phyloP scores from a whole-genome alignment of 2,888 invertebrate genomes.

The Argyresthia albistria region DNA sequence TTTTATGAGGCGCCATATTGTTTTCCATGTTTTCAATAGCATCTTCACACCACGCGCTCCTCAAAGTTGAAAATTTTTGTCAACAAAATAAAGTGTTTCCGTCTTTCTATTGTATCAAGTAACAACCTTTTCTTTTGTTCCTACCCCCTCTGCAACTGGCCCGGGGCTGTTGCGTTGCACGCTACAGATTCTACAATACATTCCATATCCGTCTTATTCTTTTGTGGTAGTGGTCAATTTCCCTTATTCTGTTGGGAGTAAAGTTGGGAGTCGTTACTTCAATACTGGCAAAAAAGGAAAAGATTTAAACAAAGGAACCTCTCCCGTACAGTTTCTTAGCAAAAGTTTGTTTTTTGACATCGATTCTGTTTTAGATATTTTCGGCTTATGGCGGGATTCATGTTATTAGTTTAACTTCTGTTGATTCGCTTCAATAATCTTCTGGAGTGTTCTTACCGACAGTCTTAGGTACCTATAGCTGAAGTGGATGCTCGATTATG shows the following conservation, averaged over 20 bases:
- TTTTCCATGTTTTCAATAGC: background rate
- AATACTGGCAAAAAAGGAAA: background rate
- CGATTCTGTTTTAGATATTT: background rate
- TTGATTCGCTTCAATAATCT: too few relatives aligned
- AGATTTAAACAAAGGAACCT: constrained; percentile 1
- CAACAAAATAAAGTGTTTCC: background rate
- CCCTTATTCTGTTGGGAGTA: too few relatives aligned
- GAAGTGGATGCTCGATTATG: too few relatives aligned
- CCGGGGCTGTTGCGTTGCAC: background rate
- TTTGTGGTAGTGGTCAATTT: too few relatives aligned
- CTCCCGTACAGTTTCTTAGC: background rate
- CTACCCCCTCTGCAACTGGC: background rate
- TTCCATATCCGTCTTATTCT: too few relatives aligned
- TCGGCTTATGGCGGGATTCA: too few relatives aligned
- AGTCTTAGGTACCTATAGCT: too few relatives aligned
- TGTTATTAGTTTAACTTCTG: too few relatives aligned
- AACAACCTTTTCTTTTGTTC: constrained; percentile 1
- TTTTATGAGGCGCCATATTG: too few relatives aligned
- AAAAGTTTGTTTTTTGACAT: background rate
- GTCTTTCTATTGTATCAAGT: background rate
- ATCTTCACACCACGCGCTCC: background rate
- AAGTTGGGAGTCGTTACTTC: background rate
- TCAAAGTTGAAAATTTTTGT: background rate
- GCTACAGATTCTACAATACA: too few relatives aligned
- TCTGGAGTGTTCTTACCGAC: too few relatives aligned